These are phyloP conservation scores for Protosalanx chinensis DNA, from an alignment of 2,797 vertebrate genomes.

Conservation along the genomic window DNA sequence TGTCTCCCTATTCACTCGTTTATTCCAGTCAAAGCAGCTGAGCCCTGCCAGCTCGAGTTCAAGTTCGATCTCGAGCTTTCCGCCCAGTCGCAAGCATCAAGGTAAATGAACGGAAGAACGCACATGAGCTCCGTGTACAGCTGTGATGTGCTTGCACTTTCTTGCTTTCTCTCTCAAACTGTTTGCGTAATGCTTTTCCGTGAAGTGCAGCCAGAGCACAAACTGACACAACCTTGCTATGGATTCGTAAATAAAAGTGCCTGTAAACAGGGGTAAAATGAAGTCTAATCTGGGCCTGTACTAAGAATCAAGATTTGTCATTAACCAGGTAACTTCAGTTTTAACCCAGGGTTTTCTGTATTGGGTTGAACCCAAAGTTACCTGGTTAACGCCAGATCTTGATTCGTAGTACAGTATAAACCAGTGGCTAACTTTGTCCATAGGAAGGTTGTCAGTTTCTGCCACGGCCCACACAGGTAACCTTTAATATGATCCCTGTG, in stretches of 20 bases:
- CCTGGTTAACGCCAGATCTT: too few relatives aligned
- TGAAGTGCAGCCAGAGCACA: neutral
- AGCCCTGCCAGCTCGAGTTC: conserved; percentile 92
- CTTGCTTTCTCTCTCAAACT: too few relatives aligned
- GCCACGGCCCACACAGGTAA: conserved; percentile 67
- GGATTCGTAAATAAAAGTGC: too few relatives aligned
- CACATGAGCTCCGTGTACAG: neutral
- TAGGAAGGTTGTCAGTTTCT: conserved; percentile 62
- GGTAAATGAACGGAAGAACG: conserved; percentile 65
- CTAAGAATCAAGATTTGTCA: too few relatives aligned
- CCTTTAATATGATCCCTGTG: conserved; percentile 5
- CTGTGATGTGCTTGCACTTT: too few relatives aligned
- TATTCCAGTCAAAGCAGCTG: conserved; percentile 85
- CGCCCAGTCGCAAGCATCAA: conserved; percentile 84
- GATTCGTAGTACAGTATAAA: conserved; percentile 18
- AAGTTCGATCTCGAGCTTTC: conserved; percentile 81
- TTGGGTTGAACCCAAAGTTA: too few relatives aligned
- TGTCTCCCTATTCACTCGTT: conserved; percentile 24
- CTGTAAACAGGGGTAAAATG: too few relatives aligned
- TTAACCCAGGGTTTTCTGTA: too few relatives aligned
- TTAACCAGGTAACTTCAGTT: too few relatives aligned
- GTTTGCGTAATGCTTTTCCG: too few relatives aligned
- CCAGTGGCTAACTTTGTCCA: conserved; percentile 67
- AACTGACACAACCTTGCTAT: neutral
- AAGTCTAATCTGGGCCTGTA: too few relatives aligned